Conservation (phyloP, 2,797 vertebrate species). For the Garrulus glandarius region DNA sequence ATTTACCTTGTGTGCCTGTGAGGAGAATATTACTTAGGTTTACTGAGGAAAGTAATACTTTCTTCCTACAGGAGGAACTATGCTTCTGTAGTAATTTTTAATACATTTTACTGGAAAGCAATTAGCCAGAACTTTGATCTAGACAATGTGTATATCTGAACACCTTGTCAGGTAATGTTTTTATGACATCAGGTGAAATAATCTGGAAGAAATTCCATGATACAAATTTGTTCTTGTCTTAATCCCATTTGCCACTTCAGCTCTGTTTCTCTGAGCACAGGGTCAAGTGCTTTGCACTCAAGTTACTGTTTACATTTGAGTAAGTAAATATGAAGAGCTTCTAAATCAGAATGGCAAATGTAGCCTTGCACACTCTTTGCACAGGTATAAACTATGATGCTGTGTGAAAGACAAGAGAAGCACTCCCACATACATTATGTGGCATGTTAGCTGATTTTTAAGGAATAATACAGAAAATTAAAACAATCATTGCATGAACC, state of each 20-base stretch:
- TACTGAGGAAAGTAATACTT: constrained; percentile 33
- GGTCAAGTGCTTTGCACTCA: constrained; percentile 11
- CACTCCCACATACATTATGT: background rate
- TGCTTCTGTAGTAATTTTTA: constrained; percentile 29
- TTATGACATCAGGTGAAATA: background rate
- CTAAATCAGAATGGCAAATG: background rate
- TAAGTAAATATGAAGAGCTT: constrained; percentile 26
- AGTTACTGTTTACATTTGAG: constrained; percentile 32
- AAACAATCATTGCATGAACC: background rate
- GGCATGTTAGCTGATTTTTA: background rate
- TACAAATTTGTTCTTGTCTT: constrained; percentile 37
- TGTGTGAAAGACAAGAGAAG: background rate
- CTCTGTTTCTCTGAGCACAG: background rate
- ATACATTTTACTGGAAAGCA: constrained; percentile 37
- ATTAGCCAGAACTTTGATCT: background rate
- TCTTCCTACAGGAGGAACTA: constrained; percentile 6
- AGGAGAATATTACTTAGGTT: constrained; percentile 47
- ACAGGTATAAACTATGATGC: background rate
- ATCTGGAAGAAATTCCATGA: background rate
- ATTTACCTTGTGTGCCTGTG: background rate
- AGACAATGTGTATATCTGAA: background rate
- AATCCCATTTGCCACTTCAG: constrained; percentile 9
- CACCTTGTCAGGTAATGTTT: background rate
- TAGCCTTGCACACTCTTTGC: background rate
- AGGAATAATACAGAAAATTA: background rate